A percentile compares a stretch with the other conserved stretches of the same genome.
Evolutionary conservation across 2,797 vertebrate genomes (phyloP).

Genomic region (Urosaurus nigricauda): DNA sequence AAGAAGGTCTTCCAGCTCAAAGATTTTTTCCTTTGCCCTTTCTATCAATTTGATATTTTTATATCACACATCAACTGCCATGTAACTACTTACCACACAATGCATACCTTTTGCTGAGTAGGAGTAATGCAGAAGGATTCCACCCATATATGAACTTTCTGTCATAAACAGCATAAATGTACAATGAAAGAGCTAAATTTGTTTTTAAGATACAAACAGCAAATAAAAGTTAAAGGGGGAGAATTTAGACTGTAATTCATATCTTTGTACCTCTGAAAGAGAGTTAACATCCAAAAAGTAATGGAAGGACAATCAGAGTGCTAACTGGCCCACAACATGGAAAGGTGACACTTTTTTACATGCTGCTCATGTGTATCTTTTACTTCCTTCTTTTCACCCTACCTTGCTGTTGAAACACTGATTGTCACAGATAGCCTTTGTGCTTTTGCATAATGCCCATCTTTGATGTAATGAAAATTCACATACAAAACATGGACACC

Average conservation of each 20-base stretch:
- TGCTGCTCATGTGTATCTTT: constrained; percentile 32
- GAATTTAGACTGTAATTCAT: constrained; percentile 48
- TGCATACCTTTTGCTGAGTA: constrained; percentile 40
- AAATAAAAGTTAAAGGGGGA: constrained; percentile 47
- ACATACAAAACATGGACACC: constrained; percentile 79
- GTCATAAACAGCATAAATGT: background rate
- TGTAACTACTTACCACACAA: constrained; percentile 42
- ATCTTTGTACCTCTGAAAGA: constrained; percentile 66
- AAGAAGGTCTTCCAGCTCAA: background rate
- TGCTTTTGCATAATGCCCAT: constrained; percentile 85
- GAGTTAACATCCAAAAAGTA: constrained; percentile 63
- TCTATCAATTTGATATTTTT: constrained; percentile 33
- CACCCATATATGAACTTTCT: constrained; percentile 50
- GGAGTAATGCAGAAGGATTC: constrained; percentile 57
- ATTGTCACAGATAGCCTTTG: constrained; percentile 86
- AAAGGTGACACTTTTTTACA: constrained; percentile 56
- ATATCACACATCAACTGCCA: constrained; percentile 34
- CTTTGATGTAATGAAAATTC: constrained; percentile 77
- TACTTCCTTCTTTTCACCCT: constrained; percentile 46
- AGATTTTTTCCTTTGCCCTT: constrained; percentile 19
- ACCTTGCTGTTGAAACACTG: constrained; percentile 73
- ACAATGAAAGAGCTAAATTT: constrained; percentile 53
- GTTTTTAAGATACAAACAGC: constrained; percentile 55
- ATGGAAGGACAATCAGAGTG: constrained; percentile 63
- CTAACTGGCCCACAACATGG: constrained; percentile 47